Base-by-base conservation (phyloP, 2,113 vertebrate species). In the Psophia crepitans region DNA sequence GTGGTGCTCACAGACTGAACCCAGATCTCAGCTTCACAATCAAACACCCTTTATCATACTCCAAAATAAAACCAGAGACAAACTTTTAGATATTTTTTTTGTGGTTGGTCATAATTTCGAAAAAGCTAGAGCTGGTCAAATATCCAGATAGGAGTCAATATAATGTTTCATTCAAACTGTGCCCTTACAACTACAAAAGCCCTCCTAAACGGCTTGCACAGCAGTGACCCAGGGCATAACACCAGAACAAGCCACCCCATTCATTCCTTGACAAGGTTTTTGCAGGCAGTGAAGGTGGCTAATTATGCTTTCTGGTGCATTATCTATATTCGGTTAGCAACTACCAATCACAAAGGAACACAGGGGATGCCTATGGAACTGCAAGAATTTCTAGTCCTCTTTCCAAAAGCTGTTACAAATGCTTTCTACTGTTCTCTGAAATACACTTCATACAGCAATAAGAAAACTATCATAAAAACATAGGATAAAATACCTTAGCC, bases 31-130 rank as follows among this genome's bases (percentile, higher is more conserved):
- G 18, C 30, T 82, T 13, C 49, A 60, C 14, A 43, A 28, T 26
- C 26, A 77, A 69, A 27, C 21, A 37, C 26, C 21, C 32, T 61
- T 73, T 46, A 39, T 24, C 51, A 41, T 14, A 43, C 4, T 14
- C 5, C 11, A 80, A 56, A 90, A 71, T 49, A 73, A 53, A 85
- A 16, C 3, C 15, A 46, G 46, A 37, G 11, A 17, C 21, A 92
- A 79, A 61, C 32, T 4, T 27, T 65, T 48, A 8, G 5, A 27
- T 66, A 20, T 32, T 70, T 77, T 70, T 77, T 54, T n/a, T 8
- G 17, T 23, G 5, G 6, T 7, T 73, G 26, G 6, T 4, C 2
- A 33, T 56, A 43, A 37, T 51, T 76, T 27, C 0, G 1, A 73
- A 69, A 69, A 51, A 64, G 21, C 16, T 65, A 51, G 41, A 74